phyloP scores from a whole-genome alignment of 1,140 invertebrate species.

The Tetramorium simillimum region DNA sequence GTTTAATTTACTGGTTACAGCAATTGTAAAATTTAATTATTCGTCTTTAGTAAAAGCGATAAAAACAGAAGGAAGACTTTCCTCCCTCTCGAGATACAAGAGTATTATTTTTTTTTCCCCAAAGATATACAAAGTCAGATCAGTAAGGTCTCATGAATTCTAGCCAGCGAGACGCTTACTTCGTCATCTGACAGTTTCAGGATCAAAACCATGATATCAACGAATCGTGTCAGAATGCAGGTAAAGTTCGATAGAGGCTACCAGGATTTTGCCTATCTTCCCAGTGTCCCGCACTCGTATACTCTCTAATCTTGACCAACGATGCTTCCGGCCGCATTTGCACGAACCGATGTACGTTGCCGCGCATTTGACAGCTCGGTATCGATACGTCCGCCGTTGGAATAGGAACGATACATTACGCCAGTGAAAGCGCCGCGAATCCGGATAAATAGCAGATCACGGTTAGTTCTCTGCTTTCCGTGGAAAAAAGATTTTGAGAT shows the following conservation, averaged over 20 bases:
- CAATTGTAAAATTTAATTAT: not conserved
- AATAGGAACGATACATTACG: slow-evolving; percentile 24
- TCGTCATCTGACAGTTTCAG: slow-evolving; percentile 54
- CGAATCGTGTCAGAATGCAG: slow-evolving; percentile 40
- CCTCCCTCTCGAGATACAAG: not conserved
- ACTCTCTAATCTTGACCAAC: slow-evolving; percentile 71
- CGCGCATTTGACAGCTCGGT: slow-evolving; percentile 50
- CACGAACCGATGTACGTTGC: slow-evolving; percentile 57
- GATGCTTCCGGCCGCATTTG: slow-evolving; percentile 63
- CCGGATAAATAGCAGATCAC: not conserved
- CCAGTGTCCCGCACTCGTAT: slow-evolving; percentile 28
- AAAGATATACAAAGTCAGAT: not conserved
- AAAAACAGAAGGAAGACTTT: not conserved
- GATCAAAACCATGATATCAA: slow-evolving; percentile 59
- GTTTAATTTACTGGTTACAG: not conserved
- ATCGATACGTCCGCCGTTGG: slow-evolving; percentile 54
- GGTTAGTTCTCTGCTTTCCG: not conserved
- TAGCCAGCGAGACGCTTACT: slow-evolving; percentile 24
- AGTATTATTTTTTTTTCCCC: not conserved
- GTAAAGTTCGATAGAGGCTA: slow-evolving; percentile 41
- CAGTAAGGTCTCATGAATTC: slow-evolving; percentile 18
- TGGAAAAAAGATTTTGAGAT: not conserved
- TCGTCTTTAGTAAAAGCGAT: not conserved
- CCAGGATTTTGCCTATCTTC: slow-evolving; percentile 70
- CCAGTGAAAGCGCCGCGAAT: not conserved